Evolutionary conservation across 2,113 vertebrate genomes (phyloP).

Genomic region (Sialia sialis): DNA sequence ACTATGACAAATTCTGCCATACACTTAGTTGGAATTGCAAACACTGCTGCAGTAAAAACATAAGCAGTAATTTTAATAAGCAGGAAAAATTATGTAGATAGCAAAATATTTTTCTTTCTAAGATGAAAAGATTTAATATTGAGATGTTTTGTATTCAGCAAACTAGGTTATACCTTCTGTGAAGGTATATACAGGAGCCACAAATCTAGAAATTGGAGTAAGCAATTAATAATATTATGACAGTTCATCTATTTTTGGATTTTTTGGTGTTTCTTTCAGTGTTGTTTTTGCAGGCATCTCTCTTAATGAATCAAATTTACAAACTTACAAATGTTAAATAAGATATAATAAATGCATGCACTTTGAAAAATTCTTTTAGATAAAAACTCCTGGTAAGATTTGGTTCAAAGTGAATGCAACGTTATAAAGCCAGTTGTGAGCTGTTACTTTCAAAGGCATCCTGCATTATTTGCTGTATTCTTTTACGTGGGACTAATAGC

Average conservation of each 20-base stretch:
- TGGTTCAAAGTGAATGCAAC: not conserved
- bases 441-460: not conserved
- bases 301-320: not conserved
- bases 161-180: not conserved
- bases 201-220: not conserved
- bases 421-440: not conserved
- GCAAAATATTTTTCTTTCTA: not conserved
- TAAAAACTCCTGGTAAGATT: not conserved
- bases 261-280: not conserved
- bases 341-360: not conserved
- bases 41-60: not conserved
- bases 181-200: not conserved
- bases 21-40: not conserved
- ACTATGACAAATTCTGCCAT: not conserved
- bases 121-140: not conserved
- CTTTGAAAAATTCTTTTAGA: not conserved
- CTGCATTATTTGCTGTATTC: not conserved
- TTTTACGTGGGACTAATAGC: not conserved
- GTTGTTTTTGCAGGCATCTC: not conserved
- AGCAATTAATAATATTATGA: not conserved
- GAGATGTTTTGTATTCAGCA: not conserved
- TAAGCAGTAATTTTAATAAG: not conserved
- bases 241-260: not conserved
- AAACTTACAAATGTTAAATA: not conserved
- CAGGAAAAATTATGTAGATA: not conserved